Conservation (phyloP, 2,888 invertebrate species). For the Acronicta aceris region DNA sequence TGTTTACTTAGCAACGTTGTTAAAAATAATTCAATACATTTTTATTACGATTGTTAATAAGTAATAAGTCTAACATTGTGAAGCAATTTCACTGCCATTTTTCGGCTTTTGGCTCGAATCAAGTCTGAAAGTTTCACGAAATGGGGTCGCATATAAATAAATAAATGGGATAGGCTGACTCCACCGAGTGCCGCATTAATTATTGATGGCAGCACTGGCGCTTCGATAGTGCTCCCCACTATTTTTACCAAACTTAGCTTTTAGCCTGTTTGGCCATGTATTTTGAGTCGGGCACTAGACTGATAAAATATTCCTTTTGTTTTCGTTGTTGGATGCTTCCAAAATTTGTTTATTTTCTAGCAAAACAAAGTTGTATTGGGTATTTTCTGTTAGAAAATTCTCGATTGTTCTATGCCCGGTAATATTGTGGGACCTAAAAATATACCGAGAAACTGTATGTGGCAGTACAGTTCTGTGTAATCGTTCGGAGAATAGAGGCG, state of each 20-base stretch:
- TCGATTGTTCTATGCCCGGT: too few species aligned
- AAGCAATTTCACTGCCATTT: conserved; percentile 31
- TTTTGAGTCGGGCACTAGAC: background rate
- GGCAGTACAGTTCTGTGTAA: too few species aligned
- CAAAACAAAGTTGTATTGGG: too few species aligned
- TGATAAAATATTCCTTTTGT: conserved; percentile 5
- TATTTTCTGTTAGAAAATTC: too few species aligned
- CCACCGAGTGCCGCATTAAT: conserved; percentile 62
- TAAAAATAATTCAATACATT: background rate
- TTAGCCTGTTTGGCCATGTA: background rate
- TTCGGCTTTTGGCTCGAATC: conserved; percentile 25
- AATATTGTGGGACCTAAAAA: too few species aligned
- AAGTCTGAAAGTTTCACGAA: conserved; percentile 57
- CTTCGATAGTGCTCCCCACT: conserved; percentile 52
- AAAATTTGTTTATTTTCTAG: too few species aligned
- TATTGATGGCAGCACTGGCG: conserved; percentile 65
- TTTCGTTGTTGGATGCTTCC: too few species aligned
- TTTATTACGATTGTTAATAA: background rate
- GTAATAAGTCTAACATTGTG: background rate
- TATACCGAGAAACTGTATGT: too few species aligned
- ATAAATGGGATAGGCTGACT: conserved; percentile 61
- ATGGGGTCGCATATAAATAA: conserved; percentile 69
- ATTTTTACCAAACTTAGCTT: conserved; percentile 55
- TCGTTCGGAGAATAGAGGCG: background rate
- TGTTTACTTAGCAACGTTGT: too few species aligned